Base-by-base conservation (phyloP, 2,888 invertebrate species). In the Lithophane semibrunnea region DNA sequence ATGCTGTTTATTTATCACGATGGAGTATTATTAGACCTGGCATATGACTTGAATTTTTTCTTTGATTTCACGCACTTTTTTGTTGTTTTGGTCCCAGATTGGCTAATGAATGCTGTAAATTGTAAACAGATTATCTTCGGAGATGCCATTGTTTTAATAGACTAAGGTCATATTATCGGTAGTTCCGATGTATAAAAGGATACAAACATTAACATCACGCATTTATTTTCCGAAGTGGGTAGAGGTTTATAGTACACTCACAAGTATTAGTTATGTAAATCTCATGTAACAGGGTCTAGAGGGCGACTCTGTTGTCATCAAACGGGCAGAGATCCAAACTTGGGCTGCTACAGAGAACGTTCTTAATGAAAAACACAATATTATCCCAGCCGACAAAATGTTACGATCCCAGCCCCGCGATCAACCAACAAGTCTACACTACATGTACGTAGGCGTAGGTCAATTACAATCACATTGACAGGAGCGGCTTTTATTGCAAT, bases 11-110 rank as follows among this genome's bases (percentile, higher is more conserved):
- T 63, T 56, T 80, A 66, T 63, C 68, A 37, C 37, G 42, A 60
- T 75, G 16, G 47, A 58, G 63, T 83, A 83, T 84, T 84, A 80
- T 73, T 84, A 70, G 81, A 80, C 12, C 29, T 72, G 80, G 72
- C 37, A 63, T 68, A 37, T 79, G 60, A 61, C 37, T 64, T 61
- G n/a, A 56, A 16, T 71, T 80, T 61, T 37, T 70, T 7, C 60
- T 65, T 47, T 42, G 58, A 68, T 60, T 49, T 84, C 1, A 56
- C 37, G 52, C 16, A 49, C 12, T 60, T 63, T 75, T 69, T 58
- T 16, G 12, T 54, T 71, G 44, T 71, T 77, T 66, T 69, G 42
- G 52, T 69, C 29, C 42, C 71, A 84, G 68, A 74, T 84, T 84
- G 54, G 58, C 37, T 64, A 61, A 82, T 80, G 74, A 60, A 71